phyloP scores from a whole-genome alignment of 2,113 vertebrate genomes.

The Malurus elegans region DNA sequence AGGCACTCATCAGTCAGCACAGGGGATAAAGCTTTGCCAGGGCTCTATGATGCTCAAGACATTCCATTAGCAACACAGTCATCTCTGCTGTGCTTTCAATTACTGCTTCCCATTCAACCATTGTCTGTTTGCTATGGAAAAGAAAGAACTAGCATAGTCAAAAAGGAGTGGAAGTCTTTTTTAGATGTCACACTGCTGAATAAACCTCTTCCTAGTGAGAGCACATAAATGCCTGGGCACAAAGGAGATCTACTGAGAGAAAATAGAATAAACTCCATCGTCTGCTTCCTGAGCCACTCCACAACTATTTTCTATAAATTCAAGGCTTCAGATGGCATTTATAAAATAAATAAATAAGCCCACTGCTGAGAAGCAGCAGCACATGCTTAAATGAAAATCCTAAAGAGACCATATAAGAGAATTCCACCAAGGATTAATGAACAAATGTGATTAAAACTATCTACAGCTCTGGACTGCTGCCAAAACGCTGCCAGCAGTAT shows the following conservation, averaged over 20 bases:
- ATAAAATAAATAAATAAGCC: slow-evolving; percentile 43
- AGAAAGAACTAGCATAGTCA: not conserved
- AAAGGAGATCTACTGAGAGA: not conserved
- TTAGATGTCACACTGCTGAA: slow-evolving; percentile 17
- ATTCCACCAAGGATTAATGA: slow-evolving; percentile 47
- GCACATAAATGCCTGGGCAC: not conserved
- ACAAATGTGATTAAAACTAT: slow-evolving; percentile 53
- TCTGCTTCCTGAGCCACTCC: slow-evolving; percentile 3
- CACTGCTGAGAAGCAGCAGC: slow-evolving; percentile 23
- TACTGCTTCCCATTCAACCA: not conserved
- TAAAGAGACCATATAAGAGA: slow-evolving; percentile 47
- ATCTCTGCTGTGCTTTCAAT: not conserved
- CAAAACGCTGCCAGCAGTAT: slow-evolving; percentile 5
- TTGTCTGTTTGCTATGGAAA: not conserved
- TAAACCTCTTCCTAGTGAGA: slow-evolving; percentile 6
- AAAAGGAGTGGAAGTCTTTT: not conserved
- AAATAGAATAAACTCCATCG: not conserved
- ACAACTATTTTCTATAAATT: not conserved
- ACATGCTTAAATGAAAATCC: slow-evolving; percentile 47
- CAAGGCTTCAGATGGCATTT: not conserved
- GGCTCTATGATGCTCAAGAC: not conserved
- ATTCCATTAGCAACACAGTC: not conserved
- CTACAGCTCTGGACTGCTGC: slow-evolving; percentile 7
- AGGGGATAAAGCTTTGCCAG: not conserved
- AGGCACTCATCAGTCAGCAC: not conserved